Base-by-base conservation (phyloP, 30 jellyfish, hydroid and myxozoan species). In the Calvadosia cruxmelitensis region DNA sequence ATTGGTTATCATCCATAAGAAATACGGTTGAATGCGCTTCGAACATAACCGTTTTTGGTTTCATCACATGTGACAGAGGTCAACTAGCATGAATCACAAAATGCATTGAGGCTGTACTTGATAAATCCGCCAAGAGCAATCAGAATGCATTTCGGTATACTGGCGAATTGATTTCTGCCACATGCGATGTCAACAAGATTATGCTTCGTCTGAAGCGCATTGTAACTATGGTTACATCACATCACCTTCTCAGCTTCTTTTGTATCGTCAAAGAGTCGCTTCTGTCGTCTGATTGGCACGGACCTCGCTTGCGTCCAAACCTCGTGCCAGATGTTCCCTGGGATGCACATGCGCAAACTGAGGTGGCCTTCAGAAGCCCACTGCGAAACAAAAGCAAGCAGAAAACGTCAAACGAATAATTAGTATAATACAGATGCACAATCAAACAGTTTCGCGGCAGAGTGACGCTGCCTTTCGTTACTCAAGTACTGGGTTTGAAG, bases 261-360 rank as follows among this genome's bases (percentile, higher is more conserved):
- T 27, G 96, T 86, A 70, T 86, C 93, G 57, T 86, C 96, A 66
- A 86, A 86, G 15, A 86, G 64, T 29, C 96, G 69, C 57, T 78
- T 86, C 70, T 86, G 96, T 33, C 82, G 62, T 63, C 94, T 49
- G 12, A 81, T 92, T 3, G 94, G 94, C 0, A 75, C 83, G 1
- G 92, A 74, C 52, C 50, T 75, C 25, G 96, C 94, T 3, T 86
- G 31, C 0, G 63, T 75, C 96, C 96, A 86, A 5, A 82, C 78
- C 73, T 86, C 96, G 3, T 49, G 73, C 96, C 96, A 86, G 10
- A 77, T 86, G 62, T 86, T 86, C 2, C 96, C 96, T 0, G 96
- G 96, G 12, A 78, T 87, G 33, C 94, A 84, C 96, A 86, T 86
- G 77, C 96, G 94, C 33, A 86, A 83, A 65, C 96, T 86, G 31